These are phyloP conservation scores for Zaprionus kolodkinae DNA, from an alignment of 1,140 invertebrate species.

Conservation along the genomic window DNA sequence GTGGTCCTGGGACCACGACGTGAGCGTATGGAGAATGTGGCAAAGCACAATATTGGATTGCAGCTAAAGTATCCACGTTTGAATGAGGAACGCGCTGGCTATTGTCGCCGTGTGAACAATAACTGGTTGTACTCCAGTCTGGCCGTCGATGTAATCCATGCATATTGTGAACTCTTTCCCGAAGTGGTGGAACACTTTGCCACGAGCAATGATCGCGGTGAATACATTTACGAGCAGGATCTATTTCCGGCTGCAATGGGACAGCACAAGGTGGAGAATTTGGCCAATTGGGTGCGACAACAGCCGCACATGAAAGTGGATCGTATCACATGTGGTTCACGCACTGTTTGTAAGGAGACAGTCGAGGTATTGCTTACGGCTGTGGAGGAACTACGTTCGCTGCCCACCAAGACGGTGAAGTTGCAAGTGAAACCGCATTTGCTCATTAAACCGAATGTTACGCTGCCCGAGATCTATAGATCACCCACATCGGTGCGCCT, in stretches of 20 bases:
- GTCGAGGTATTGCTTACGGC: slow-evolving; percentile 87
- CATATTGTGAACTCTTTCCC: slow-evolving; percentile 90
- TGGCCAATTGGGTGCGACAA: slow-evolving; percentile 89
- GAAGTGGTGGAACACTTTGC: slow-evolving; percentile 89
- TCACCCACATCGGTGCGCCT: slow-evolving; percentile 87
- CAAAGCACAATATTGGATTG: slow-evolving; percentile 94
- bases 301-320: slow-evolving; percentile 87
- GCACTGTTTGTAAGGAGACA: slow-evolving; percentile 89
- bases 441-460: slow-evolving; percentile 87
- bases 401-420: slow-evolving; percentile 86
- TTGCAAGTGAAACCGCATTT: slow-evolving; percentile 92
- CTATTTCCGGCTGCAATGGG: slow-evolving; percentile 85
- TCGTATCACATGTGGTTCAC: slow-evolving; percentile 88
- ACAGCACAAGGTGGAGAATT: slow-evolving; percentile 85
- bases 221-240: slow-evolving; percentile 87
- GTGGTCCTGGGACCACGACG: slow-evolving; percentile 85
- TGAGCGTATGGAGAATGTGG: slow-evolving; percentile 80
- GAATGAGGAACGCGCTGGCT: slow-evolving; percentile 91
- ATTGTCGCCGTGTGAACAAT: slow-evolving; percentile 89
- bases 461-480: slow-evolving; percentile 65
- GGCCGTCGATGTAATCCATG: slow-evolving; percentile 87
- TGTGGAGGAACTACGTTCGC: slow-evolving; percentile 85
- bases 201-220: slow-evolving; percentile 84
- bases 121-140: slow-evolving; percentile 94
- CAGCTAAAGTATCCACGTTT: slow-evolving; percentile 94